Evolutionary conservation across 2,797 vertebrate species (phyloP).

Genomic region (Artibeus lituratus): DNA sequence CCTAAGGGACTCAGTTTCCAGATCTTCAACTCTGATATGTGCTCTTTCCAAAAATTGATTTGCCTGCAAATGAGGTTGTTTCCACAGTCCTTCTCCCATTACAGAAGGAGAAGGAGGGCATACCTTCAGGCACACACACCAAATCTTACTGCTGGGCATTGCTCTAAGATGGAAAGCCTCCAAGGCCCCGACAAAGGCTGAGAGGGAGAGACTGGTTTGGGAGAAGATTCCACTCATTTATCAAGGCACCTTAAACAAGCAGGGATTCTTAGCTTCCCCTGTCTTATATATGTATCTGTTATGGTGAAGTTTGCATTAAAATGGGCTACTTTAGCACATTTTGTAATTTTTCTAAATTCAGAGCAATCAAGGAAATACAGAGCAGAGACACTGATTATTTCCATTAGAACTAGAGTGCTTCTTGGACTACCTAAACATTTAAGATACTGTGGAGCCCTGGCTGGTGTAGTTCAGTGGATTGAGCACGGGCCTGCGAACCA

Average conservation of each 20-base stretch:
- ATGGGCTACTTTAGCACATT: background rate
- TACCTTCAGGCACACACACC: too few relatives aligned
- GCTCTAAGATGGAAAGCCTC: background rate
- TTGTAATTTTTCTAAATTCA: constrained; percentile 1
- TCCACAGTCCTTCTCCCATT: background rate
- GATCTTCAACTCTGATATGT: background rate
- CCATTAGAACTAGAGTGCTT: background rate
- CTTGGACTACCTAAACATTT: background rate
- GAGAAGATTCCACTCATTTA: background rate
- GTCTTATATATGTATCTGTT: background rate
- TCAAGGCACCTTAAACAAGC: background rate
- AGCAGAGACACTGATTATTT: background rate
- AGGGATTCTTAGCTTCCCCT: too few relatives aligned
- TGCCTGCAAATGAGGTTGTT: background rate
- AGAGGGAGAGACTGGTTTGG: background rate
- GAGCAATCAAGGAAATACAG: background rate
- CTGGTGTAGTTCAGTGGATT: too few relatives aligned
- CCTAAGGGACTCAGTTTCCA: background rate
- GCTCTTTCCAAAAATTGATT: background rate
- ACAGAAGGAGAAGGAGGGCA: background rate
- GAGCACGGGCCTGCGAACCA: too few relatives aligned
- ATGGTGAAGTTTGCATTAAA: background rate
- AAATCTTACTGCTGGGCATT: background rate
- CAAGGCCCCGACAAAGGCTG: background rate
- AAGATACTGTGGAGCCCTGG: too few relatives aligned